Evolutionary conservation across 2,113 vertebrate species (phyloP).

Genomic region (Coturnix japonica): DNA sequence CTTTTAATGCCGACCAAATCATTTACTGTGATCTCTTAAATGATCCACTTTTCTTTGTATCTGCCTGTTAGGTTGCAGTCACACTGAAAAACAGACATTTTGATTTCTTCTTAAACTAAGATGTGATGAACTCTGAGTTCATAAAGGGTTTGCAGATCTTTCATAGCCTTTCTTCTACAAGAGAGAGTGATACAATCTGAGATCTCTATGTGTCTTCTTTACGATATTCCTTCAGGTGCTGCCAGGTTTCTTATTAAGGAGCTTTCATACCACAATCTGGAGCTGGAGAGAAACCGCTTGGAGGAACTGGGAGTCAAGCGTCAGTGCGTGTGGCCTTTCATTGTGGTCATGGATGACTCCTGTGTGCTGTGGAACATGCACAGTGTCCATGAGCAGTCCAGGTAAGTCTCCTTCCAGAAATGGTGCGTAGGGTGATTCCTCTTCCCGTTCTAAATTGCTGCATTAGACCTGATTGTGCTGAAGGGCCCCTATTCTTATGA

Average conservation of each 20-base stretch:
- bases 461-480: neutral
- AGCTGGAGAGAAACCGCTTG: constrained; percentile 92
- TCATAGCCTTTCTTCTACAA: neutral
- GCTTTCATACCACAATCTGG: constrained; percentile 96
- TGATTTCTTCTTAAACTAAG: neutral
- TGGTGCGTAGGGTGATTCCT: neutral
- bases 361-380: constrained; percentile 94
- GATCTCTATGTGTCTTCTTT: neutral
- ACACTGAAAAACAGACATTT: neutral
- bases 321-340: constrained; percentile 96
- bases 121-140: neutral
- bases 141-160: neutral
- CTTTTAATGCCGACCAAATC: neutral
- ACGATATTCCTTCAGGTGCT: constrained; percentile 81
- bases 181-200: neutral
- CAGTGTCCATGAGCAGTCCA: constrained; percentile 77
- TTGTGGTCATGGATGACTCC: constrained; percentile 96
- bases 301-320: constrained; percentile 92
- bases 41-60: neutral
- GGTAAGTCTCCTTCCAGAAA: constrained; percentile 70
- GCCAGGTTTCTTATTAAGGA: constrained; percentile 98
- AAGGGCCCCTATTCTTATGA: neutral
- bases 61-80: neutral
- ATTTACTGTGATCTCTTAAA: neutral
- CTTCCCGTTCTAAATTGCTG: neutral